Percentiles rank a stretch among this genome's conserved stretches.
Conservation (phyloP, 2,113 vertebrate genomes). For the Rhea pennata region DNA sequence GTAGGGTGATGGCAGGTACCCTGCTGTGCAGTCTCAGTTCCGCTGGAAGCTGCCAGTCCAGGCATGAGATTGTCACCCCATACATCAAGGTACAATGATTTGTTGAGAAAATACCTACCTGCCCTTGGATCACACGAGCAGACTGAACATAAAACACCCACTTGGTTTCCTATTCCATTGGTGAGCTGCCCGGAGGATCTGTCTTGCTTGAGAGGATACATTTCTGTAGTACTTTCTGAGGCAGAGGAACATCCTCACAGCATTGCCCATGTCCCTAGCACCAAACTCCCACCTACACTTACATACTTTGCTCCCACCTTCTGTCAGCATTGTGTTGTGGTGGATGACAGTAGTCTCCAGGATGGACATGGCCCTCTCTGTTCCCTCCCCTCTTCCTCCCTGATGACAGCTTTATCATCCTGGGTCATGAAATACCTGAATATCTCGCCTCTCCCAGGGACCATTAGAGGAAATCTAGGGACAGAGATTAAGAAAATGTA, state of each 20-base stretch:
- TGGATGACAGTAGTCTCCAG: background rate
- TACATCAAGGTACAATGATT: rapidly evolving
- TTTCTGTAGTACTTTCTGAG: background rate
- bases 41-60: background rate
- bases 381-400: background rate
- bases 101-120: background rate
- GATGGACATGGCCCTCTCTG: background rate
- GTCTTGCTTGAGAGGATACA: background rate
- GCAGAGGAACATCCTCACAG: background rate
- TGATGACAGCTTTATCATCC: background rate
- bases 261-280: background rate
- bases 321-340: background rate
- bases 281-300: too few relatives aligned
- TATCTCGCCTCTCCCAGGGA: too few relatives aligned
- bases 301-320: background rate
- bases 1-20: background rate
- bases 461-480: too few relatives aligned
- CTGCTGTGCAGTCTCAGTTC: background rate
- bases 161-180: background rate
- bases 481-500: too few relatives aligned
- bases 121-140: too few relatives aligned
- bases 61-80: background rate
- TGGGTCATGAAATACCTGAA: too few relatives aligned
- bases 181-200: background rate
- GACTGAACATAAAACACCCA: background rate